phyloP scores from a whole-genome alignment of 2,113 vertebrate species.

The Falcunculus frontatus region DNA sequence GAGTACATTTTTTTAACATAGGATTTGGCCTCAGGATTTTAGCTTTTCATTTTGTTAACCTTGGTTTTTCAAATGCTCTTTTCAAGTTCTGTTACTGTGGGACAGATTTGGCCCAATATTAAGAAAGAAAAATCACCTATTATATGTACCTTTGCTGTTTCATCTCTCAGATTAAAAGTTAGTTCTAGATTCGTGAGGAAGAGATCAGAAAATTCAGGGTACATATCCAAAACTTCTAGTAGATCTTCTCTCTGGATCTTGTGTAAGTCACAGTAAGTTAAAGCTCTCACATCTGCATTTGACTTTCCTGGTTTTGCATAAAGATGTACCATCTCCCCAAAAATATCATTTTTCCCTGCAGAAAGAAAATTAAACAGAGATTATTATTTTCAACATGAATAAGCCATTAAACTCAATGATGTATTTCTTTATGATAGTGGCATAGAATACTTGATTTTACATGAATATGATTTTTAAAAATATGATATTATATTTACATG shows the following conservation, averaged over 20 bases:
- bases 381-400: neutral
- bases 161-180: conserved; percentile 95
- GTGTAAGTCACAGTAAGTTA: conserved; percentile 97
- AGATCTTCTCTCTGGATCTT: conserved; percentile 96
- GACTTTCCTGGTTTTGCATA: conserved; percentile 95
- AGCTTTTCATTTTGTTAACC: neutral
- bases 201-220: conserved; percentile 95
- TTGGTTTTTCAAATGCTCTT: neutral
- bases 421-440: neutral
- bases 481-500: too few species aligned
- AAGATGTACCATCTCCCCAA: conserved; percentile 96
- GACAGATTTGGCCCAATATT: neutral
- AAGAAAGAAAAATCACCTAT: neutral
- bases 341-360: conserved; percentile 97
- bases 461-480: too few species aligned
- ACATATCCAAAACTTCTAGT: conserved; percentile 96
- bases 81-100: neutral
- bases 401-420: neutral
- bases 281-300: conserved; percentile 92
- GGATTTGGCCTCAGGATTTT: neutral
- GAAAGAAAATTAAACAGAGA: neutral
- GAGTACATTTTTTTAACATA: neutral
- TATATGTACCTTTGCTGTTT: conserved; percentile 80
- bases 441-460: neutral
- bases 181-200: conserved; percentile 95